A percentile compares a stretch with the other conserved stretches of the same genome.
phyloP scores from a whole-genome alignment of 2,888 invertebrate genomes.

The Megamerina dolium region DNA sequence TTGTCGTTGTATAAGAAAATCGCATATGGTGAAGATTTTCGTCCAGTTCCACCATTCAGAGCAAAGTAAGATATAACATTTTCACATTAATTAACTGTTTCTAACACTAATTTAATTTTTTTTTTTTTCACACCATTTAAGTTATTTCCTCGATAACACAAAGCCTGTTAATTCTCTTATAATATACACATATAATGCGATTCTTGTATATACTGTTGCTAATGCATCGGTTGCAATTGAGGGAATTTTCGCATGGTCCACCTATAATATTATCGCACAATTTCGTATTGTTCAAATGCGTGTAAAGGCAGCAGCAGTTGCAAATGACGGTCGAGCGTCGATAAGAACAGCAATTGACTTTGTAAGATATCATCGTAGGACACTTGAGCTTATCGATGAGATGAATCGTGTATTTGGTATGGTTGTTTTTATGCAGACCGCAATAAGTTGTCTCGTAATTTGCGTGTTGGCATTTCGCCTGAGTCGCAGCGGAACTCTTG shows the following conservation, averaged over 20 bases:
- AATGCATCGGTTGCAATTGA: conserved; percentile 13
- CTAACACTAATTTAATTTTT: too few species aligned
- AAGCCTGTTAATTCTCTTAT: too few species aligned
- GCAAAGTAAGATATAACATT: neutral
- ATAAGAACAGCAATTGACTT: conserved; percentile 2
- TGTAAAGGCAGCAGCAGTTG: neutral
- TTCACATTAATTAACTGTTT: too few species aligned
- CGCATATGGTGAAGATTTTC: neutral
- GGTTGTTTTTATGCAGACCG: conserved; percentile 18
- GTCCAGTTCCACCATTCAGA: neutral
- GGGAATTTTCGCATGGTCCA: conserved; percentile 19
- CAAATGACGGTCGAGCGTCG: neutral
- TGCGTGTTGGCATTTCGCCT: conserved; percentile 19
- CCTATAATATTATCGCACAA: conserved; percentile 17
- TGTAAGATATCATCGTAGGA: conserved; percentile 14
- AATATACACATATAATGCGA: conserved; percentile 10
- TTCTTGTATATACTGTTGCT: neutral
- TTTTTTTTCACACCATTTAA: too few species aligned
- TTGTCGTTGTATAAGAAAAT: neutral
- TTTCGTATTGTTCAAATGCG: conserved; percentile 13
- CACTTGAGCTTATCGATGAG: conserved; percentile 10
- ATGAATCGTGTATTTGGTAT: conserved; percentile 15
- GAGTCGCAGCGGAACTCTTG: conserved; percentile 7
- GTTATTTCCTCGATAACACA: too few species aligned
- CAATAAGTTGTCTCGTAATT: conserved; percentile 16